Evolutionary conservation across 2,113 vertebrate genomes (phyloP), one percentile per base, ranked within the genome.

Genomic region (Oreotrochilus melanogaster): DNA sequence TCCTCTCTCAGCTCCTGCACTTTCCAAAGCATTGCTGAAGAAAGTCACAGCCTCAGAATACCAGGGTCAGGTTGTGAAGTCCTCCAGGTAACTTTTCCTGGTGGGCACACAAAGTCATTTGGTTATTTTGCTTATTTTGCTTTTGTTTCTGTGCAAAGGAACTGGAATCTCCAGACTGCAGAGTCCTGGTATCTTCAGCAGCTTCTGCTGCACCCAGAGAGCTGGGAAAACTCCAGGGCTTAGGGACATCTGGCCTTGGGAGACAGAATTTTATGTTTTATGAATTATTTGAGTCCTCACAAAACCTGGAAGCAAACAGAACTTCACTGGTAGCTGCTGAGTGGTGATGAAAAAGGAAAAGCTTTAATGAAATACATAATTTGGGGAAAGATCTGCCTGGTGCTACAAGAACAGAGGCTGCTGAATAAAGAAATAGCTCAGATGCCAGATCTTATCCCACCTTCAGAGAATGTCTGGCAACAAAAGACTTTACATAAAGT

Each of bases 221-320:
- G 21, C 54, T 17, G 16, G 15, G 13, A 5, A 13, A 48, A 16
- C 61, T 14, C 43, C 19, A 14, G 15, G 50, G 31, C 6, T 21
- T 39, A 0, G 7, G 3, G 18, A 7, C 0, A 0, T 12, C 27
- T 27, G 66, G 15, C 9, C 50, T 9, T 2, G 51, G 28, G 54
- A 37, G 25, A 61, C 25, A 72, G n/a, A n/a, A n/a, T n/a, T n/a
- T n/a, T n/a, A n/a, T n/a, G 30, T n/a, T 64, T 30, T 3, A 0
- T 6, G 17, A 53, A 11, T 13, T 1, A 21, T 66, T n/a, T 54
- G 24, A 50, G 23, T 50, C 42, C 28, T 79, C 28, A 0, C 14
- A 16, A 65, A 72, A 69, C 23, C 24, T 22, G 53, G 57, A 24
- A 86, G 53, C 7, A 37, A 57, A 23, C 37, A 28, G 81, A 71